Evolutionary conservation across 2,113 vertebrate species (phyloP).

Genomic region (Semicossyphus pulcher): DNA sequence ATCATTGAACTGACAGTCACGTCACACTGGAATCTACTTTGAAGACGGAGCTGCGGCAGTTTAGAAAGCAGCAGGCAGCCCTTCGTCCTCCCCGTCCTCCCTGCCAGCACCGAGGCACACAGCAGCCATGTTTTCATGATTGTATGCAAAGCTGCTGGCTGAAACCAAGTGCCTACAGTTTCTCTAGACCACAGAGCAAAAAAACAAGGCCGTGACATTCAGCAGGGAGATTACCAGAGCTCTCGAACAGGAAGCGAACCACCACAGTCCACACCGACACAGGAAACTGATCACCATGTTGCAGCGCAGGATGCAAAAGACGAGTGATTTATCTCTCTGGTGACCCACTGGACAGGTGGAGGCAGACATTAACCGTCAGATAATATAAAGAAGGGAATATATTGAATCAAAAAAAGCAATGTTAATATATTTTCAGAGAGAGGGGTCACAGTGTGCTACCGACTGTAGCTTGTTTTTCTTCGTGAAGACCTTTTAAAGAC

Average conservation of each 20-base stretch:
- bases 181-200: conserved; percentile 74
- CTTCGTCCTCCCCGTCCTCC: neutral
- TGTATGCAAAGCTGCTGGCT: conserved; percentile 63
- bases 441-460: conserved; percentile 29
- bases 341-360: conserved; percentile 63
- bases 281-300: conserved; percentile 75
- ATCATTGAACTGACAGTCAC: conserved; percentile 26
- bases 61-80: conserved; percentile 15
- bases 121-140: conserved; percentile 31
- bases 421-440: conserved; percentile 56
- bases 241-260: conserved; percentile 76
- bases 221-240: conserved; percentile 74
- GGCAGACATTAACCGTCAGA: conserved; percentile 45
- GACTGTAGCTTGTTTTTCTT: conserved; percentile 47
- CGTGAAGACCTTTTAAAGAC: conserved; percentile 71
- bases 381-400: conserved; percentile 33
- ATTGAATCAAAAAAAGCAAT: conserved; percentile 16
- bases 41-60: conserved; percentile 31
- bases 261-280: conserved; percentile 74
- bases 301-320: conserved; percentile 67
- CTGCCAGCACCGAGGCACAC: conserved; percentile 25
- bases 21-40: conserved; percentile 32
- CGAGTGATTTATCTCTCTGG: conserved; percentile 57
- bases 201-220: conserved; percentile 79
- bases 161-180: conserved; percentile 77